Conservation (phyloP, 1,140 invertebrate genomes). For the Stenopsyche tienmushanensis region DNA sequence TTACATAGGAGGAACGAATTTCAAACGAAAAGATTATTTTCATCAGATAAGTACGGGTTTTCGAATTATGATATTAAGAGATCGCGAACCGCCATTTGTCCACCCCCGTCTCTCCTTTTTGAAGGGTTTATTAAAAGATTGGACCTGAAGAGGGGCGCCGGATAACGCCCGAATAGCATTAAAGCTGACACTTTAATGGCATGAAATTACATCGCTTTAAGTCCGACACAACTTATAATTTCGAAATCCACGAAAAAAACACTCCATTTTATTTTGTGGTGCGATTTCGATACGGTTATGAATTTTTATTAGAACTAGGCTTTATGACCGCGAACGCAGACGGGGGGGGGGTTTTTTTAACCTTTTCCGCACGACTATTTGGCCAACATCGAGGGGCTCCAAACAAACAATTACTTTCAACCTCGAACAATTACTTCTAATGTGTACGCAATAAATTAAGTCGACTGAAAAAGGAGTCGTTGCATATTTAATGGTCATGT, state of each 20-base stretch:
- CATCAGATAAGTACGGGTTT: not conserved
- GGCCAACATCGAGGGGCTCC: too few species aligned
- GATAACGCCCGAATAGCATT: slow-evolving; percentile 19
- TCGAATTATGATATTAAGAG: not conserved
- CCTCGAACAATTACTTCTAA: too few species aligned
- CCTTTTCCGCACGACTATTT: too few species aligned
- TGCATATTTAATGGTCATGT: too few species aligned
- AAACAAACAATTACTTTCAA: too few species aligned
- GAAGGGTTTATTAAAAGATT: slow-evolving; percentile 19
- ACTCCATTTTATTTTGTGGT: not conserved
- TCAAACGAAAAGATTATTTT: not conserved
- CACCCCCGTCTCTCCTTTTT: not conserved
- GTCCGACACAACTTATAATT: slow-evolving; percentile 15
- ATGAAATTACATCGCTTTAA: slow-evolving; percentile 19
- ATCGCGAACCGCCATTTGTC: not conserved
- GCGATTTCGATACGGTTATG: not conserved
- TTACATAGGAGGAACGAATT: too few species aligned
- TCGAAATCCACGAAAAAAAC: not conserved
- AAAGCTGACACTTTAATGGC: slow-evolving; percentile 25
- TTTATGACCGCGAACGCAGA: too few species aligned
- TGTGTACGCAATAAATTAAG: too few species aligned
- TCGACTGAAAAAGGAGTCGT: too few species aligned
- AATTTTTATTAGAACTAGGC: slow-evolving; percentile 11
- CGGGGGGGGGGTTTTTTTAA: not conserved
- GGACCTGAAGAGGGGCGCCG: slow-evolving; percentile 9